Percentiles rank a stretch among this genome's conserved stretches.
Evolutionary conservation across 2,797 vertebrate genomes (phyloP).

Genomic region (Hybognathus amarus): DNA sequence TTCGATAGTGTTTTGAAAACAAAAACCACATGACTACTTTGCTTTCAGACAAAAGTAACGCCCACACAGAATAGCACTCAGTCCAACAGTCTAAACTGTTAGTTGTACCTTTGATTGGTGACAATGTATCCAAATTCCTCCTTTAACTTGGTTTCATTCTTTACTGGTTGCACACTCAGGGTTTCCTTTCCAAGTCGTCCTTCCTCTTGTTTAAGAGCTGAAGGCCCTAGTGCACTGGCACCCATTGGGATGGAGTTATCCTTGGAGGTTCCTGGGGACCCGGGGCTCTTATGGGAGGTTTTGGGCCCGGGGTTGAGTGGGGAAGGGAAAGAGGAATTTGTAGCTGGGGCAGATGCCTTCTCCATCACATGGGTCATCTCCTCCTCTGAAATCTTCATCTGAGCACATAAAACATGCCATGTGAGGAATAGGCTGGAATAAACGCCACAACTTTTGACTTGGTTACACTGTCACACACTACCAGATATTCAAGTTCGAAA

Average conservation of each 20-base stretch:
- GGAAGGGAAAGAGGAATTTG: conserved; percentile 32
- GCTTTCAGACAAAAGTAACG: conserved; percentile 26
- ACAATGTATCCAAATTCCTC: conserved; percentile 88
- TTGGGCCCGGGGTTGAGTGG: conserved; percentile 20
- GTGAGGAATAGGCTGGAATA: not conserved
- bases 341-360: conserved; percentile 34
- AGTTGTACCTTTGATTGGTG: conserved; percentile 87
- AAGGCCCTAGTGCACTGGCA: conserved; percentile 31
- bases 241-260: conserved; percentile 39
- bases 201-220: conserved; percentile 41
- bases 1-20: conserved; percentile 25
- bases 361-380: conserved; percentile 65
- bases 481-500: not conserved
- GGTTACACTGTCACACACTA: not conserved
- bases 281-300: conserved; percentile 24
- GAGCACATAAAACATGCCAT: not conserved
- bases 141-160: conserved; percentile 47
- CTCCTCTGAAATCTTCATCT: conserved; percentile 69
- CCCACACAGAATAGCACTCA: conserved; percentile 34
- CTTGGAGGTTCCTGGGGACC: conserved; percentile 2
- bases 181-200: conserved; percentile 30
- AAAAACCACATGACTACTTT: conserved; percentile 9
- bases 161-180: conserved; percentile 54
- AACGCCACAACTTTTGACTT: not conserved
- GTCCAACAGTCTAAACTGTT: not conserved